Evolutionary conservation across 2,888 invertebrate genomes (phyloP), one percentile per base, ranked within the genome.

Genomic region (Metellina segmentata): DNA sequence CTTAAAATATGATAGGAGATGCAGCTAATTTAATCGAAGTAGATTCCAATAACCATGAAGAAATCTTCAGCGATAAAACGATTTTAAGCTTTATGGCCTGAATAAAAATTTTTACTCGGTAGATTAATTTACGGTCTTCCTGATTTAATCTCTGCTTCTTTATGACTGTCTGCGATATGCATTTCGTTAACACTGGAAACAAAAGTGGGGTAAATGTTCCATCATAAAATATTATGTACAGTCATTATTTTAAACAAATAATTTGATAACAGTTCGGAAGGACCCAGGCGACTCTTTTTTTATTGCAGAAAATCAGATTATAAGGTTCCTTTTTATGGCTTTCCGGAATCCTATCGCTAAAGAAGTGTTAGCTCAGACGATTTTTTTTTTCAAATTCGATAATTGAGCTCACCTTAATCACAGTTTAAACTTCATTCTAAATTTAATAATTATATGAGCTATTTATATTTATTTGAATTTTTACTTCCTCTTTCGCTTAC

Each of bases 221-320:
- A 16, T 53, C 71, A 74, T 85, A 85, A 85, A 85, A 85, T 74
- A 74, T 85, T 85, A 85, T 85, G 61, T 20, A 53, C 7, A 8
- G 7, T 48, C 53, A 20, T 85, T 85, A 71, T 74, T 85, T 85
- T 53, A 52, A 74, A 74, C 34, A 74, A 85, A 85, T 85, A 85
- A 85, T 74, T 85, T 74, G 83, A 85, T 74, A 85, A 74, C 34
- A 74, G 11, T 74, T 16, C 13, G n/a, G 53, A 85, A 34, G 48
- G 20, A 19, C 51, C 19, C 13, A 8, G 9, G 16, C 49, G 9
- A 20, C 72, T 9, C 19, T 20, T 74, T 74, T 83, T 85, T 85
- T 74, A 74, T 20, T 71, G 20, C 74, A 34, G 51, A n/a, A 51
- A 19, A 72, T 74, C 52, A 52, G 83, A 74, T 85, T 85, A 74